Evolutionary conservation across 2,888 invertebrate genomes (phyloP).

Genomic region (Muscina levida): DNA sequence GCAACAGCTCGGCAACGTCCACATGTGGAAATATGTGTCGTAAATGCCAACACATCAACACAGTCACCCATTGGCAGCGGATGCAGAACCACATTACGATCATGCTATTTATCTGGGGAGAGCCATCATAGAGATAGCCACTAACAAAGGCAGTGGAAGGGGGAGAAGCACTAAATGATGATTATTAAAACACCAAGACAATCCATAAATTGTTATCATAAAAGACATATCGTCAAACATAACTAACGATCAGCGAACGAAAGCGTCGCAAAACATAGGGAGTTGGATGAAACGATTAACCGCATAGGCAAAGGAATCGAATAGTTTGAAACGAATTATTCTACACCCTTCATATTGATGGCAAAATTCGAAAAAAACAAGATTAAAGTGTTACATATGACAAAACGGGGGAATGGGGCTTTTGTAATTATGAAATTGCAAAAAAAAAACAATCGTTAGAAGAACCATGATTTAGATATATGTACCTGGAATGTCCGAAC

Average conservation of each 20-base stretch:
- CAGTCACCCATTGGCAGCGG: conserved; percentile 29
- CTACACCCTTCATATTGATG: too few relatives aligned
- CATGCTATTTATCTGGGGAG: too few relatives aligned
- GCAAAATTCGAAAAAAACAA: too few relatives aligned
- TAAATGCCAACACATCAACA: conserved; percentile 49
- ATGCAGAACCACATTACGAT: conserved; percentile 57
- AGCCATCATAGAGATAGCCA: not conserved
- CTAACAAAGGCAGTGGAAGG: not conserved
- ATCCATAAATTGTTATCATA: conserved; percentile 64
- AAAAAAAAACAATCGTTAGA: too few relatives aligned
- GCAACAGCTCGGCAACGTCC: not conserved
- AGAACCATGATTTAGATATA: too few relatives aligned
- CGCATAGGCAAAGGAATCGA: too few relatives aligned
- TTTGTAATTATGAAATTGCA: too few relatives aligned
- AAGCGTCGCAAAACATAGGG: not conserved
- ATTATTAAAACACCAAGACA: conserved; percentile 58
- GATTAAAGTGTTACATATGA: too few relatives aligned
- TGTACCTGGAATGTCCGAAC: too few relatives aligned
- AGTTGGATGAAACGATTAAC: too few relatives aligned
- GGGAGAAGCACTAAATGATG: conserved; percentile 42
- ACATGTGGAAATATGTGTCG: conserved; percentile 10
- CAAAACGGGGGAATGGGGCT: too few relatives aligned
- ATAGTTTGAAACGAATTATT: too few relatives aligned
- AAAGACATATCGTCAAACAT: conserved; percentile 56
- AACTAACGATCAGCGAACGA: conserved; percentile 42